Evolutionary conservation across 2,113 vertebrate genomes (phyloP).

Genomic region (Bagarius yarrelli): DNA sequence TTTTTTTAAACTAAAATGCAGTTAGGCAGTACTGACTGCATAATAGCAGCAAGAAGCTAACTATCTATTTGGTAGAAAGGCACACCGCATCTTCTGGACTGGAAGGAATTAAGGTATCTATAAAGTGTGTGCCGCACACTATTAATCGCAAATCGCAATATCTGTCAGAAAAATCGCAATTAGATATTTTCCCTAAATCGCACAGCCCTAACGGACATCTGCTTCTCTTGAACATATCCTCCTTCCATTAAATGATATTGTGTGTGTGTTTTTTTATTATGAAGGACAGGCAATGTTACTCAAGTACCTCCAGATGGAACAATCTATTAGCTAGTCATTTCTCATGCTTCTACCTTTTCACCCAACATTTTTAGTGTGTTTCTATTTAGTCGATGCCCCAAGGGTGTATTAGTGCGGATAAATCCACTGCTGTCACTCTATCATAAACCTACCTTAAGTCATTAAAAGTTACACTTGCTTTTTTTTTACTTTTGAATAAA

Average conservation of each 20-base stretch:
- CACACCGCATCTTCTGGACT: too few relatives aligned
- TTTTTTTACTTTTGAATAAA: slow-evolving; percentile 22
- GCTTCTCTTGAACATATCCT: background rate
- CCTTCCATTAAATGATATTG: background rate
- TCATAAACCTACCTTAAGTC: slow-evolving; percentile 5
- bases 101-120: too few relatives aligned
- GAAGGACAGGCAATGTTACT: slow-evolving; percentile 40
- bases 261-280: background rate
- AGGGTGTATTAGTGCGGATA: slow-evolving; percentile 28
- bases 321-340: slow-evolving; percentile 20
- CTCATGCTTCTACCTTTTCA: background rate
- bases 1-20: too few relatives aligned
- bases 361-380: slow-evolving; percentile 14
- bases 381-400: background rate
- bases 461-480: background rate
- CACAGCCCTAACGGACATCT: background rate
- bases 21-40: too few relatives aligned
- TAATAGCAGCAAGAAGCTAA: too few relatives aligned
- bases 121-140: too few relatives aligned
- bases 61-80: too few relatives aligned
- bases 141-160: too few relatives aligned
- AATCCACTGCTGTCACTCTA: slow-evolving; percentile 16
- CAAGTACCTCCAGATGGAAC: slow-evolving; percentile 38
- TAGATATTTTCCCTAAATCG: too few relatives aligned
- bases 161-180: too few relatives aligned